Conservation (phyloP, 2,113 vertebrate species). For the Gopherus evgoodei region DNA sequence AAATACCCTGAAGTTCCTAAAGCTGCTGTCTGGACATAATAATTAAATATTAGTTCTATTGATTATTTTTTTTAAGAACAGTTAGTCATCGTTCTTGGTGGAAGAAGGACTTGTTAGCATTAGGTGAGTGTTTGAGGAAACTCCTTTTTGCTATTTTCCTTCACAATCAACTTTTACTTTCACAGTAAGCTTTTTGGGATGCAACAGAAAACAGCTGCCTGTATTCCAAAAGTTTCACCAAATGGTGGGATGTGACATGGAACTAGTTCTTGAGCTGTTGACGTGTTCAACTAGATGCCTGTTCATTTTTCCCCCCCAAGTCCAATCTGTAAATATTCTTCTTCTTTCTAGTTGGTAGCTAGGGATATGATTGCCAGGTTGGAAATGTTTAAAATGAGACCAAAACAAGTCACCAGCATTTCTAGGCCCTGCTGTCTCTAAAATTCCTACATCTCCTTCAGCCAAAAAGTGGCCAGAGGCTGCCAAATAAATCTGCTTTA, state of each 20-base stretch:
- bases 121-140: constrained; percentile 22
- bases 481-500: fast-evolving
- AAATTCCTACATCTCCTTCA: neutral
- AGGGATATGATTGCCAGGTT: neutral
- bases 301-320: neutral
- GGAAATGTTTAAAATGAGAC: neutral
- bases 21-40: neutral
- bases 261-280: neutral
- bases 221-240: neutral
- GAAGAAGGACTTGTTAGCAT: neutral
- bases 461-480: fast-evolving
- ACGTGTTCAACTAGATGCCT: neutral
- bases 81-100: neutral
- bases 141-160: neutral
- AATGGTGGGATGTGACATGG: neutral
- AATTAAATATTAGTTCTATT: neutral
- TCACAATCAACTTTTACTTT: neutral
- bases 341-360: neutral
- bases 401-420: neutral
- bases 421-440: neutral
- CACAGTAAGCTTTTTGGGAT: constrained; percentile 1
- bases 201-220: neutral
- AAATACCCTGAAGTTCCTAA: constrained; percentile 13
- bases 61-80: neutral
- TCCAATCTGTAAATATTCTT: neutral